phyloP scores from a whole-genome alignment of 2,888 invertebrate species.

The Idaea aversata region DNA sequence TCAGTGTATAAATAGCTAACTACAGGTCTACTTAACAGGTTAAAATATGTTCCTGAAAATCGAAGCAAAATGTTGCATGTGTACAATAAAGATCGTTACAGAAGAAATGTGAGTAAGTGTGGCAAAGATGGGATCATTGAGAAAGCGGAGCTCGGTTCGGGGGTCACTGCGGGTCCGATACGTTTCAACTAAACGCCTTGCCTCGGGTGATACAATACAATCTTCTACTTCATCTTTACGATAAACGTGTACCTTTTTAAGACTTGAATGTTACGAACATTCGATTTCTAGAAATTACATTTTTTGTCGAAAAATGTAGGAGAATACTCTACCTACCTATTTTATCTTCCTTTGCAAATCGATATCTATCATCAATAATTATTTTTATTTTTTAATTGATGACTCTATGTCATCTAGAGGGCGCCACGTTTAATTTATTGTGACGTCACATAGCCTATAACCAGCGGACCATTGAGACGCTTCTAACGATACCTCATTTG shows the following conservation, averaged over 20 bases:
- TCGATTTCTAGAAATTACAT: neutral
- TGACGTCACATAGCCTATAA: too few species aligned
- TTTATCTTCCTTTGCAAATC: too few species aligned
- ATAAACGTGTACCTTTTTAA: neutral
- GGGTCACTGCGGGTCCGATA: conserved; percentile 66
- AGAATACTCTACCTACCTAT: too few species aligned
- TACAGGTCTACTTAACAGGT: neutral
- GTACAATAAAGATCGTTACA: conserved; percentile 32
- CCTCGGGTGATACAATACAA: conserved; percentile 8
- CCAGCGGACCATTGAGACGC: too few species aligned
- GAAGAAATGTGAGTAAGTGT: conserved; percentile 48
- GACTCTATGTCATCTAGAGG: too few species aligned
- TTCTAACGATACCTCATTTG: too few species aligned
- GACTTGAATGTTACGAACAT: neutral
- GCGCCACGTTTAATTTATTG: too few species aligned
- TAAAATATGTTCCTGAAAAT: neutral
- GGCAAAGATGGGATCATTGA: conserved; percentile 68
- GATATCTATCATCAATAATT: too few species aligned
- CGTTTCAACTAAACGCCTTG: conserved; percentile 49
- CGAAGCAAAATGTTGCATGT: conserved; percentile 21
- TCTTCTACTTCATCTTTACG: neutral
- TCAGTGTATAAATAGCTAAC: neutral
- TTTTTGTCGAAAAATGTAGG: too few species aligned
- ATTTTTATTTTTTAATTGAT: too few species aligned
- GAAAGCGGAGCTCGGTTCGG: conserved; percentile 64